Base-by-base conservation (phyloP, 2,113 vertebrate species). In the Ptilorrhoa leucosticta region DNA sequence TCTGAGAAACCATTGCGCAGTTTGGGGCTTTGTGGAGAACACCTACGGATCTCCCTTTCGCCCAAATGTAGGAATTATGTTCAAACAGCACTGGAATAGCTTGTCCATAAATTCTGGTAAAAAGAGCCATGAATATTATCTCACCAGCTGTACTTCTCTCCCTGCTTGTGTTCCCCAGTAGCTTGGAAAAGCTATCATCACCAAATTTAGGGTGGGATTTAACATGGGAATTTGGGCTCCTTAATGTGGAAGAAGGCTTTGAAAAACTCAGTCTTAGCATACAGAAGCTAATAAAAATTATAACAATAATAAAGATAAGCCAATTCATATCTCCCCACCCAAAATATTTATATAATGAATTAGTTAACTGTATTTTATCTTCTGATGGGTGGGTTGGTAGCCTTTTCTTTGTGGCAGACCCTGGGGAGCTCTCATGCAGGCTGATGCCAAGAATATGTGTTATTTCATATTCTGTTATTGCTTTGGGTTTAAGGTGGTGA, bases 401-500 rank as follows among this genome's bases (percentile, higher is more conserved):
- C 42, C 35, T 69, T 77, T 60, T 14, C 73, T 24, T 71, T 73
- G 63, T 1, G 12, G 42, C 47, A 45, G 63, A 56, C 42, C 15
- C 1, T 0, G 39, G 64, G 71, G 78, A 93, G 42, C 35, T 78
- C 31, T 80, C 0, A 0, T 39, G 53, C 57, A 72, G 23, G 47
- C 39, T 33, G 28, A 90, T 92, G 86, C 77, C 87, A 94, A 64
- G 80, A 95, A 61, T 86, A 90, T 78, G 64, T 78, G 61, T 91
- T 95, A 84, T 82, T 95, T 95, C 89, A 71, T 87, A 94, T 94
- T 84, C 65, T 84, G 56, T 84, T 93, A 87, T 89, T 97, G 89
- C 89, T 93, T 72, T 89, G 60, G 65, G 83, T 91, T 92, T 87
- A 82, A 96, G 56, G 89, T 94, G 89, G 64, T 71, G 77, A 95